Percentiles rank a stretch among this genome's conserved stretches.
These are phyloP conservation scores for Varanus komodoensis DNA, from an alignment of 2,113 vertebrate species.

Conservation along the genomic window DNA sequence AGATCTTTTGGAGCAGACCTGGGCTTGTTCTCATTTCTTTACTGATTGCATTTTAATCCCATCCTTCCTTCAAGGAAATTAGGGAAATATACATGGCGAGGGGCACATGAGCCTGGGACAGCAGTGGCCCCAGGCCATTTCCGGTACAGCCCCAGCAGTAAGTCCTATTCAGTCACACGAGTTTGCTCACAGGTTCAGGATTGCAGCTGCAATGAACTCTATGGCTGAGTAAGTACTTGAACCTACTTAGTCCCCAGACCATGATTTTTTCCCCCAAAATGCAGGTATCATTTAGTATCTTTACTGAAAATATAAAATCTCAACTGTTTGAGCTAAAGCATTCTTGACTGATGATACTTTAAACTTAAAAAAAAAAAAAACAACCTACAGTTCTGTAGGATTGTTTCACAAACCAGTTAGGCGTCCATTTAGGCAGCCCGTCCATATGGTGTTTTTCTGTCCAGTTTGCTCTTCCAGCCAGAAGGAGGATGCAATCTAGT, in stretches of 20 bases:
- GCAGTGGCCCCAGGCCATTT: not conserved
- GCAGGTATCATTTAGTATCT: too few relatives aligned
- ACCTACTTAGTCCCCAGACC: not conserved
- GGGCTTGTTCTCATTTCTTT: not conserved
- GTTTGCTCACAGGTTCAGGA: not conserved
- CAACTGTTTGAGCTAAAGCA: not conserved
- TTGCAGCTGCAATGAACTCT: not conserved
- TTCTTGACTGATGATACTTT: not conserved
- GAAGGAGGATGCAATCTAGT: not conserved
- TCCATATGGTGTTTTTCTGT: not conserved
- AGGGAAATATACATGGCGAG: not conserved
- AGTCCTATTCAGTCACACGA: too few relatives aligned
- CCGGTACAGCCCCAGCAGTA: too few relatives aligned
- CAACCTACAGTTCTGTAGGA: not conserved
- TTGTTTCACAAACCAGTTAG: not conserved
- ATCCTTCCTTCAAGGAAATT: not conserved
- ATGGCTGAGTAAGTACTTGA: not conserved
- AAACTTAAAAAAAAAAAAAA: not conserved
- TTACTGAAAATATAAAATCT: too few relatives aligned
- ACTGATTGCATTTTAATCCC: not conserved
- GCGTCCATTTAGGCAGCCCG: not conserved
- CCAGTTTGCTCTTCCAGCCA: not conserved
- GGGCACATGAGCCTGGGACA: not conserved
- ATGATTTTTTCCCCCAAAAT: not conserved
- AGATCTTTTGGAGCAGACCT: not conserved